Percentiles rank a stretch among this genome's conserved stretches.
These are phyloP conservation scores for Dasyprocta punctata DNA, from an alignment of 2,113 vertebrate species.

Conservation along the genomic window DNA sequence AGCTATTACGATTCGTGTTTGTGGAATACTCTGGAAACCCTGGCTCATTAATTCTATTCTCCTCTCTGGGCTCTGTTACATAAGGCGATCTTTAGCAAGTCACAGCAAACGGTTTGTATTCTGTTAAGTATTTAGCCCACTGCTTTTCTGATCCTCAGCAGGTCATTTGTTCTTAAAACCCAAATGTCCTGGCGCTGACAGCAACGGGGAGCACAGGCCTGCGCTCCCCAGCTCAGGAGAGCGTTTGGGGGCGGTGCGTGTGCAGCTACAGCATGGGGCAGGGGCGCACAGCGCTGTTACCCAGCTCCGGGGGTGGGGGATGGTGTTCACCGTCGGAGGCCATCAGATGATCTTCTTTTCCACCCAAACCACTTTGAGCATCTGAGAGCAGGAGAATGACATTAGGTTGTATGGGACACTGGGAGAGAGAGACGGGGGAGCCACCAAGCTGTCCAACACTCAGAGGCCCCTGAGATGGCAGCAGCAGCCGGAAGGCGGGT, in stretches of 20 bases:
- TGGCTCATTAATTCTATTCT: conserved; percentile 7
- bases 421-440: neutral
- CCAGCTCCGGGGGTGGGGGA: conserved; percentile 58
- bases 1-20: neutral
- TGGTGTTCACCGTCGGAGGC: neutral
- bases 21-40: conserved; percentile 27
- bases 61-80: neutral
- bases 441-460: neutral
- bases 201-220: conserved; percentile 82
- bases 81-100: conserved; percentile 61
- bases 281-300: conserved; percentile 15
- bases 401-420: neutral
- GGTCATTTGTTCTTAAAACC: conserved; percentile 79
- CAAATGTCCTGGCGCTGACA: conserved; percentile 76
- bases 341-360: neutral
- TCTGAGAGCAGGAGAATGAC: neutral
- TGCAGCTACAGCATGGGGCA: rapidly evolving
- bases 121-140: conserved; percentile 76
- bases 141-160: conserved; percentile 80
- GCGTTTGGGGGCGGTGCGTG: conserved; percentile 69
- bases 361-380: neutral
- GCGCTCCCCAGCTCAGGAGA: conserved; percentile 84
- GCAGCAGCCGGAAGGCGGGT: neutral
- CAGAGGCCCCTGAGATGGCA: neutral
- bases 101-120: conserved; percentile 71